phyloP scores from a whole-genome alignment of 2,888 invertebrate species.

The Xestia xanthographa region DNA sequence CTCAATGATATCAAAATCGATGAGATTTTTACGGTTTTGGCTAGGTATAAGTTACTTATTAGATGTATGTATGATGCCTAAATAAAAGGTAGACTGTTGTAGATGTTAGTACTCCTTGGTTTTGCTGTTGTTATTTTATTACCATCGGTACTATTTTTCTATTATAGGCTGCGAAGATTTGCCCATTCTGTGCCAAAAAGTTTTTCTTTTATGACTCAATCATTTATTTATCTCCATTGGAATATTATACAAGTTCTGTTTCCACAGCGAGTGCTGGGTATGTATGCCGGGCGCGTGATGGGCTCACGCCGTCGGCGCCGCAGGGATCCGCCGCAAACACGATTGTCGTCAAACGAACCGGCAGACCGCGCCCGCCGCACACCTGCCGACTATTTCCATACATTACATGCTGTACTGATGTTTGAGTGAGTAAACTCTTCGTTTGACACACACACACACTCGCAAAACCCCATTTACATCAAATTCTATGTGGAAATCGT shows the following conservation, averaged over 20 bases:
- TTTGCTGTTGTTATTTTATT: too few species aligned
- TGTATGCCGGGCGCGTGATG: conserved; percentile 65
- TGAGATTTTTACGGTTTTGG: neutral
- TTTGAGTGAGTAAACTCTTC: conserved; percentile 26
- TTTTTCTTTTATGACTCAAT: neutral
- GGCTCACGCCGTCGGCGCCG: conserved; percentile 74
- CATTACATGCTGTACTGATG: conserved; percentile 15
- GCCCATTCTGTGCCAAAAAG: too few species aligned
- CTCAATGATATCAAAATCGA: conserved; percentile 5
- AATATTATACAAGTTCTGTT: conserved; percentile 45
- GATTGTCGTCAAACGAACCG: conserved; percentile 89
- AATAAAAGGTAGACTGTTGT: neutral
- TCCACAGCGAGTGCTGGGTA: conserved; percentile 63
- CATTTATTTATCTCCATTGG: neutral
- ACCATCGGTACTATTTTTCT: neutral
- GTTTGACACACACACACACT: conserved; percentile 25
- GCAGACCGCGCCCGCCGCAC: conserved; percentile 76
- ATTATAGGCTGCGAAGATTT: neutral
- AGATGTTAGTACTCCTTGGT: neutral
- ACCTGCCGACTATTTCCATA: conserved; percentile 79
- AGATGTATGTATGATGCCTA: neutral
- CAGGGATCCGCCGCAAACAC: conserved; percentile 82
- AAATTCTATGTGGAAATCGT: neutral
- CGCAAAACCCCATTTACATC: neutral
- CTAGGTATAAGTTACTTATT: too few species aligned